Percentiles rank a stretch among this genome's conserved stretches.
These are phyloP conservation scores for Drosophila fulvimacula DNA, from an alignment of 2,888 invertebrate genomes.

Conservation along the genomic window DNA sequence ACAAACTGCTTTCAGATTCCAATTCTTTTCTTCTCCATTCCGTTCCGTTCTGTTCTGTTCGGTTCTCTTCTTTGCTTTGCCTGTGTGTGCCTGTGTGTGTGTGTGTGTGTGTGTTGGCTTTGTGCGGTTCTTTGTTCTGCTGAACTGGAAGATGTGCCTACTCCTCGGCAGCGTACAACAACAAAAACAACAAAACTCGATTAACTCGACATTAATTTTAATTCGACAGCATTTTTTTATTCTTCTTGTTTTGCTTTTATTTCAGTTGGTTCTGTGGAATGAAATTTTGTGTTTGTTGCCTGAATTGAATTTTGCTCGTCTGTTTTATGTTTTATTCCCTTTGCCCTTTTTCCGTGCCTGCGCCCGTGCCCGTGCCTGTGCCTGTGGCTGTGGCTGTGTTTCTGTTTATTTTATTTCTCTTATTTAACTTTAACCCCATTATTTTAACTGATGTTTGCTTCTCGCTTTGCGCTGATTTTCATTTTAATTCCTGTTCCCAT, in stretches of 20 bases:
- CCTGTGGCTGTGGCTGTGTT: constrained; percentile 19
- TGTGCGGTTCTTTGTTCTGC: constrained; percentile 54
- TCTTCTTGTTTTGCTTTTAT: constrained; percentile 34
- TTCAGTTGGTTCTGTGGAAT: constrained; percentile 35
- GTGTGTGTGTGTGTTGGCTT: constrained; percentile 7
- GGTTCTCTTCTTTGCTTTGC: too few species aligned
- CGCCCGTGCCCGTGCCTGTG: too few species aligned
- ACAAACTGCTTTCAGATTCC: constrained; percentile 80
- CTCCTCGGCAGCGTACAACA: constrained; percentile 50
- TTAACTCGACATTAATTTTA: constrained; percentile 83
- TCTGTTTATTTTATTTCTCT: constrained; percentile 43
- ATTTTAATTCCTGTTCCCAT: constrained; percentile 50
- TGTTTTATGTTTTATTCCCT: constrained; percentile 48
- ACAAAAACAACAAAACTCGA: constrained; percentile 76
- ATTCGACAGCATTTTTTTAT: constrained; percentile 81
- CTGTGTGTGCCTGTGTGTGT: constrained; percentile 10
- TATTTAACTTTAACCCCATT: constrained; percentile 72
- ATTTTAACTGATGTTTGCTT: constrained; percentile 43
- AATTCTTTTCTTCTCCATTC: constrained; percentile 57
- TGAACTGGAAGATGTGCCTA: constrained; percentile 61
- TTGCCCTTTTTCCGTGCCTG: constrained; percentile 13
- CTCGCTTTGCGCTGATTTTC: constrained; percentile 51
- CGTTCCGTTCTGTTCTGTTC: constrained; percentile 24
- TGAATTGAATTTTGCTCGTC: constrained; percentile 56
- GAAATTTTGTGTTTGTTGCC: constrained; percentile 56